These are phyloP conservation scores for Phanerotoma sp. DNA, from an alignment of 2,888 invertebrate species.

Conservation along the genomic window DNA sequence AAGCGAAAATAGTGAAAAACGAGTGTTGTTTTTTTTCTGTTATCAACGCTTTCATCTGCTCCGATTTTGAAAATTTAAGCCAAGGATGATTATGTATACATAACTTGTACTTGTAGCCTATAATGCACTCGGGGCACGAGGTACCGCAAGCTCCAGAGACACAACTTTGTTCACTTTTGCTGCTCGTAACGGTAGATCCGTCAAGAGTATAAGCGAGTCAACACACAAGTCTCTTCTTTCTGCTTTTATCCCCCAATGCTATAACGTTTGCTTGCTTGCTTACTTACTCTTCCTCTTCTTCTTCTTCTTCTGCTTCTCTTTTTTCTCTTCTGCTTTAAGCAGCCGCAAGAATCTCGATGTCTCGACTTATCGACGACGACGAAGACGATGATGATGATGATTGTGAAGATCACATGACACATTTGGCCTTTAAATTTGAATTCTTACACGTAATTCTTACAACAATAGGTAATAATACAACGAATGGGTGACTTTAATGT, in stretches of 20 bases:
- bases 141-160: conserved; percentile 55
- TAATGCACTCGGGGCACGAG: conserved; percentile 27
- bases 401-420: conserved; percentile 19
- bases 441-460: no score
- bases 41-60: no score
- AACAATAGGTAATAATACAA: no score
- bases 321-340: no score
- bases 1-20: no score
- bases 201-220: conserved; percentile 49
- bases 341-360: conserved; percentile 22
- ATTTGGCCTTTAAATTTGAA: no score
- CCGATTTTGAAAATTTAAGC: neutral
- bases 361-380: no score
- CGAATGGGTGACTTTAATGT: no score
- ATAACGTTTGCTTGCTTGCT: neutral
- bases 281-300: neutral
- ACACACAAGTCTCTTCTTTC: conserved; percentile 41
- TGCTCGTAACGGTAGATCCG: conserved; percentile 51
- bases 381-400: no score
- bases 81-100: conserved; percentile 1
- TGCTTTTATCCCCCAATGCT: conserved; percentile 1
- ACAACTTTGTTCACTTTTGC: conserved; percentile 54
- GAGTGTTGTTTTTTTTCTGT: no score
- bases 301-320: no score
- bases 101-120: conserved; percentile 9